Conservation (phyloP, 2,888 invertebrate genomes). For the Pycnomerus fuliginosus region DNA sequence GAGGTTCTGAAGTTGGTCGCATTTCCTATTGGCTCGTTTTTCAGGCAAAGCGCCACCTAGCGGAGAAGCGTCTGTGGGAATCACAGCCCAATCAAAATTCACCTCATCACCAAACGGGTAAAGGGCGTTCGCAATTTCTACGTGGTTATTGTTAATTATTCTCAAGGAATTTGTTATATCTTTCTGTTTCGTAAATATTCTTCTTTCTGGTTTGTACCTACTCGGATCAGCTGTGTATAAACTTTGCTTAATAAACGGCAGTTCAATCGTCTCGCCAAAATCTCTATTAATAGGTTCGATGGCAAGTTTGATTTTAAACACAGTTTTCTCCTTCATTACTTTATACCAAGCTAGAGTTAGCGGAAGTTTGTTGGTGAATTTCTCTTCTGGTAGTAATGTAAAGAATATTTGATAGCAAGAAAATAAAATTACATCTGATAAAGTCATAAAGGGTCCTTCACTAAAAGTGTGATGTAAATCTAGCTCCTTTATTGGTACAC, state of each 20-base stretch:
- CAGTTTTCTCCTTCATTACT: slow-evolving; percentile 38
- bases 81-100: slow-evolving; percentile 65
- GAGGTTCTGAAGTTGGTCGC: slow-evolving; percentile 84
- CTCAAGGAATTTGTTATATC: slow-evolving; percentile 68
- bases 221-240: slow-evolving; percentile 78
- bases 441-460: slow-evolving; percentile 78
- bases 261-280: slow-evolving; percentile 3
- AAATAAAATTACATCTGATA: slow-evolving; percentile 80
- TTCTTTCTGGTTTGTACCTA: slow-evolving; percentile 71
- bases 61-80: slow-evolving; percentile 76
- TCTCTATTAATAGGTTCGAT: slow-evolving; percentile 3
- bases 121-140: slow-evolving; percentile 47
- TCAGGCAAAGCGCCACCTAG: slow-evolving; percentile 74
- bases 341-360: slow-evolving; percentile 65
- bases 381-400: slow-evolving; percentile 41
- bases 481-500: slow-evolving; percentile 56
- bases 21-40: slow-evolving; percentile 72
- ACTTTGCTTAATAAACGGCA: slow-evolving; percentile 58
- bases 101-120: slow-evolving; percentile 52
- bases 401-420: slow-evolving; percentile 67
- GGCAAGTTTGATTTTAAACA: slow-evolving; percentile 25
- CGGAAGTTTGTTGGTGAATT: slow-evolving; percentile 55
- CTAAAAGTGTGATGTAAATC: slow-evolving; percentile 71
- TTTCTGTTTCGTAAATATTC: slow-evolving; percentile 73
- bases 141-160: slow-evolving; percentile 53